phyloP scores from a whole-genome alignment of 1,140 invertebrate species.

The Branchinecta lynchi region DNA sequence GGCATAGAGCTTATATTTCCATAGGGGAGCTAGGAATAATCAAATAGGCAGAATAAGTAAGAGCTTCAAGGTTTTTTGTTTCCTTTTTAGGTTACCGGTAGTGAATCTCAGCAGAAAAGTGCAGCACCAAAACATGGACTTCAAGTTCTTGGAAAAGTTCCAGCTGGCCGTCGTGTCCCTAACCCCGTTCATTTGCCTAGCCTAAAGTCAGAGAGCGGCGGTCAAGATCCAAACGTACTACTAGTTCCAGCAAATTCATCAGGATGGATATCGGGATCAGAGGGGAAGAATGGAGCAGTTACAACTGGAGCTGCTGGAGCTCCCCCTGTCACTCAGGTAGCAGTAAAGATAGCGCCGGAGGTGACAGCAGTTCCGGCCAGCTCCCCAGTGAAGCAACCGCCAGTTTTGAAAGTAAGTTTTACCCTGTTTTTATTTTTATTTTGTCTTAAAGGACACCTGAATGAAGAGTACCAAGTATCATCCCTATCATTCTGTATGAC shows the following conservation, averaged over 20 bases:
- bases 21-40: no score
- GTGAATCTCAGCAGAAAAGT: conserved; percentile 67
- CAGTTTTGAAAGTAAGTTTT: neutral
- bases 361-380: neutral
- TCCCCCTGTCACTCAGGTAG: neutral
- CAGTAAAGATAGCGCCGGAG: neutral
- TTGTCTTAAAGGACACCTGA: no score
- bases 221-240: conserved; percentile 53
- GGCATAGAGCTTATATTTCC: neutral
- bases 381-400: neutral
- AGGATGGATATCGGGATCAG: conserved; percentile 48
- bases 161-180: conserved; percentile 64
- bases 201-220: conserved; percentile 80
- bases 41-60: neutral
- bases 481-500: no score
- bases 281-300: conserved; percentile 18
- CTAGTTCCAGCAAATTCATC: conserved; percentile 52
- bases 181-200: conserved; percentile 93
- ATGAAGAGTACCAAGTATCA: no score
- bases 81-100: conserved; percentile 59
- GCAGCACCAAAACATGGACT: conserved; percentile 94
- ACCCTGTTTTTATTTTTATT: no score
- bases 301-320: conserved; percentile 14
- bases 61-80: neutral
- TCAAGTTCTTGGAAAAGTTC: conserved; percentile 95